phyloP scores from a whole-genome alignment of 2,113 vertebrate species.

The Prietella phreatophila region DNA sequence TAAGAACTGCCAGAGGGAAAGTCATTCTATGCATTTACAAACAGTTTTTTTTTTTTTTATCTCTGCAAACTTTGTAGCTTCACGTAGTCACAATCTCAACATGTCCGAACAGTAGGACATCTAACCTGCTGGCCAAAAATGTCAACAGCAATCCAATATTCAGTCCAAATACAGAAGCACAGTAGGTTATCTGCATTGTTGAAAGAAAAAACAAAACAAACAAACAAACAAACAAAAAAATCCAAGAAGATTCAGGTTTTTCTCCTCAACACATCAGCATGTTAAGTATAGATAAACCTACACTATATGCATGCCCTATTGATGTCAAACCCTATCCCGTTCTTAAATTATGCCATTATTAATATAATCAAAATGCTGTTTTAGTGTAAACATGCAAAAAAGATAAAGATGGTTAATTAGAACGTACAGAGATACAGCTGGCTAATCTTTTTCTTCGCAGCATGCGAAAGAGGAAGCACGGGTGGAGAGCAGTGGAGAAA shows the following conservation, averaged over 20 bases:
- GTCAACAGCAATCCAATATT: not conserved
- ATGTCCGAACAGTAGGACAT: not conserved
- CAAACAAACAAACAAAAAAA: not conserved
- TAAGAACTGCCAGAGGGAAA: not conserved
- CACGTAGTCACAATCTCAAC: not conserved
- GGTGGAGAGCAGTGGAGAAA: not conserved
- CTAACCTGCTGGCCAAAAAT: not conserved
- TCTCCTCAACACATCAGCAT: not conserved
- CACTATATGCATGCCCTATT: not conserved
- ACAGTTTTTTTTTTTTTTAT: constrained; percentile 18
- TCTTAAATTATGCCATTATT: not conserved
- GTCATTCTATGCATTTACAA: constrained; percentile 7
- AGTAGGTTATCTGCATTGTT: not conserved
- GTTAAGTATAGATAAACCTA: not conserved
- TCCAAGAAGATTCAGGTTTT: not conserved
- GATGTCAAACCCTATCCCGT: not conserved
- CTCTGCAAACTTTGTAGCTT: not conserved
- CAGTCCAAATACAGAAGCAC: not conserved
- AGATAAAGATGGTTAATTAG: constrained; percentile 50
- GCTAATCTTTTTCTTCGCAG: constrained; percentile 33
- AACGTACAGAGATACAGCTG: constrained; percentile 39
- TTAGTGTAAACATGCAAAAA: constrained; percentile 7
- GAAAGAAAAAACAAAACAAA: not conserved
- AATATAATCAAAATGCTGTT: not conserved
- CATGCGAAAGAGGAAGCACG: not conserved